Conservation (phyloP, 2,888 invertebrate species). For the Xestia sexstrigata region DNA sequence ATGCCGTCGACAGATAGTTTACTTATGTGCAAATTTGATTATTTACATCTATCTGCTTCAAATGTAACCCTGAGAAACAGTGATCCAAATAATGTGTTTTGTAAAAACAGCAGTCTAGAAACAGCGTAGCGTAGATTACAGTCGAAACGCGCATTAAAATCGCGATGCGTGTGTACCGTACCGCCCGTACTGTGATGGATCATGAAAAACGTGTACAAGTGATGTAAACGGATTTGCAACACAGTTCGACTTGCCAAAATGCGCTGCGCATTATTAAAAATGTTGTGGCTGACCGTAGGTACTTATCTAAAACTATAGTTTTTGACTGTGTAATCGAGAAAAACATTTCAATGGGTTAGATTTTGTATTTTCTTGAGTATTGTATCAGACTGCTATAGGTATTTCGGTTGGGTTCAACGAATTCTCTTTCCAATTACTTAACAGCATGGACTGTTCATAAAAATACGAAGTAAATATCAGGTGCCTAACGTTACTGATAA, state of each 20-base stretch:
- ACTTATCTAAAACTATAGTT: background rate
- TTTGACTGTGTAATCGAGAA: background rate
- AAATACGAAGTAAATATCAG: background rate
- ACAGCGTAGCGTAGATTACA: background rate
- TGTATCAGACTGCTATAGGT: background rate
- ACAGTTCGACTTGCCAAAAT: background rate
- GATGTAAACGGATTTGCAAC: background rate
- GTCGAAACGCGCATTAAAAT: background rate
- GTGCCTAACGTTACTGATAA: conserved; percentile 4
- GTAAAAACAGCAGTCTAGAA: background rate
- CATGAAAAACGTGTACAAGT: background rate
- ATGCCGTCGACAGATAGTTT: conserved; percentile 5
- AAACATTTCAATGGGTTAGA: background rate
- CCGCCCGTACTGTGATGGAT: background rate
- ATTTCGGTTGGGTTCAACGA: background rate
- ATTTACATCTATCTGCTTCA: conserved; percentile 1
- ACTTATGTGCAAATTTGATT: conserved; percentile 22
- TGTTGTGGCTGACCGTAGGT: background rate
- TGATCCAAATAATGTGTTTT: conserved; percentile 10
- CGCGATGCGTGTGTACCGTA: background rate
- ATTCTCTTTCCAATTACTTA: background rate
- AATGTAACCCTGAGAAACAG: background rate
- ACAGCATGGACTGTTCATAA: background rate
- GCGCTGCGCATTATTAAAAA: background rate
- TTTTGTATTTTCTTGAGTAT: conserved; percentile 12